Evolutionary conservation across 2,888 invertebrate genomes (phyloP).

Genomic region (Diogma glabrata): DNA sequence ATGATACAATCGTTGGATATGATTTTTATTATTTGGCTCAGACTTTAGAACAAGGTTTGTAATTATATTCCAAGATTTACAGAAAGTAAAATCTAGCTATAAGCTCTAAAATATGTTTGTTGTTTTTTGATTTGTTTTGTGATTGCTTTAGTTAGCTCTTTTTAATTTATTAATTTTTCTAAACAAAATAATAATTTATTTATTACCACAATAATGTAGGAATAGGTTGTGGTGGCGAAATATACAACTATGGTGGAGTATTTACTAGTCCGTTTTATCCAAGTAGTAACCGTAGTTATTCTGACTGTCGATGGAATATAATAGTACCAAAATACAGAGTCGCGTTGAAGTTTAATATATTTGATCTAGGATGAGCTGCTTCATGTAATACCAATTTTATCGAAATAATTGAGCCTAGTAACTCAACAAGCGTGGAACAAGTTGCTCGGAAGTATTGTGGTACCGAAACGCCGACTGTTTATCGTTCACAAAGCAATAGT

Average conservation of each 20-base stretch:
- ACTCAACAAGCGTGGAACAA: slow-evolving; percentile 27
- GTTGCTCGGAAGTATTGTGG: slow-evolving; percentile 39
- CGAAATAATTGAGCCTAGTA: slow-evolving; percentile 50
- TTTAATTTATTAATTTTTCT: too few relatives aligned
- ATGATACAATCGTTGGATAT: too few relatives aligned
- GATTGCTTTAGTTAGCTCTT: too few relatives aligned
- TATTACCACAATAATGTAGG: too few relatives aligned
- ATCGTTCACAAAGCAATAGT: slow-evolving; percentile 41
- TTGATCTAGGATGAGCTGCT: slow-evolving; percentile 49
- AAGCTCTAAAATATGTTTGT: too few relatives aligned
- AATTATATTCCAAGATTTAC: too few relatives aligned
- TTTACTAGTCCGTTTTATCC: slow-evolving; percentile 63
- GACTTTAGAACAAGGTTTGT: slow-evolving; percentile 30
- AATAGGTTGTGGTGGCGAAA: slow-evolving; percentile 56
- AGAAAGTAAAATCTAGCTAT: too few relatives aligned
- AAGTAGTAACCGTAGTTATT: slow-evolving; percentile 41
- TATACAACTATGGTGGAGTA: slow-evolving; percentile 49
- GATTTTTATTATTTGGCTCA: slow-evolving; percentile 27
- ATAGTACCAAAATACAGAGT: slow-evolving; percentile 46
- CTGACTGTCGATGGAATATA: slow-evolving; percentile 51
- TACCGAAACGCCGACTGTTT: slow-evolving; percentile 45
- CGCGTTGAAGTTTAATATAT: slow-evolving; percentile 41
- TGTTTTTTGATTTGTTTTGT: too few relatives aligned
- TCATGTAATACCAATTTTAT: slow-evolving; percentile 54
- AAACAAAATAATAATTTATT: too few relatives aligned